Evolutionary conservation across 2,797 vertebrate species (phyloP).

Genomic region (Microctenopoma lineatum): DNA sequence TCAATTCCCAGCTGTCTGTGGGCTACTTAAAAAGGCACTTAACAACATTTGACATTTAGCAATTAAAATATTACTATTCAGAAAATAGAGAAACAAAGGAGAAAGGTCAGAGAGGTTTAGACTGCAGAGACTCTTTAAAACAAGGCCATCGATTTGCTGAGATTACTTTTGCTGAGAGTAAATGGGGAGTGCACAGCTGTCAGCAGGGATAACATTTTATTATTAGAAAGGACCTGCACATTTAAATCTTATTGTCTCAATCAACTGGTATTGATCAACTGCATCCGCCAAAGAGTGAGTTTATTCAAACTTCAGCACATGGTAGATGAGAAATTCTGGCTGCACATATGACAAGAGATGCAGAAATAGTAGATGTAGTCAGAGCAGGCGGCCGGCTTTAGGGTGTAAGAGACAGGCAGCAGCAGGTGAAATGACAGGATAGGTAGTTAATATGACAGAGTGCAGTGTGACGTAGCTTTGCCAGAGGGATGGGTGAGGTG

Average conservation of each 20-base stretch:
- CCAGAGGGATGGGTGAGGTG: not conserved
- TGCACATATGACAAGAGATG: not conserved
- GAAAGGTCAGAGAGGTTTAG: conserved; percentile 18
- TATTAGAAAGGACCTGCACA: conserved; percentile 8
- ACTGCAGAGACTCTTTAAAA: conserved; percentile 35
- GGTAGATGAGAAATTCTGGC: not conserved
- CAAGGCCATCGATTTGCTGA: conserved; percentile 40
- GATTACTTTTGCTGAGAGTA: conserved; percentile 40
- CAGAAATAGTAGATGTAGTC: conserved; percentile 4
- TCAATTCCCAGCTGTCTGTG: conserved; percentile 2
- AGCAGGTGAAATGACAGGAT: conserved; percentile 43
- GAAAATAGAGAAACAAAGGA: conserved; percentile 5
- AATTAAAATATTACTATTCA: conserved; percentile 22
- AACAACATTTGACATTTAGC: conserved; percentile 25
- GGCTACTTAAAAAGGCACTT: conserved; percentile 23
- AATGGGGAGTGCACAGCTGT: conserved; percentile 11
- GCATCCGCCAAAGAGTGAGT: conserved; percentile 4
- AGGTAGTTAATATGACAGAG: conserved; percentile 43
- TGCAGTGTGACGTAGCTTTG: conserved; percentile 1
- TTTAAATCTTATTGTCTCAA: conserved; percentile 42
- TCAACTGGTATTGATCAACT: conserved; percentile 32
- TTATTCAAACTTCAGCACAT: conserved; percentile 9
- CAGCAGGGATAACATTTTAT: conserved; percentile 32
- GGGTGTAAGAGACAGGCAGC: conserved; percentile 29
- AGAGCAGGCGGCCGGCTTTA: conserved; percentile 26